Evolutionary conservation across 2,797 vertebrate genomes (phyloP).

Genomic region (Selene dorsalis): DNA sequence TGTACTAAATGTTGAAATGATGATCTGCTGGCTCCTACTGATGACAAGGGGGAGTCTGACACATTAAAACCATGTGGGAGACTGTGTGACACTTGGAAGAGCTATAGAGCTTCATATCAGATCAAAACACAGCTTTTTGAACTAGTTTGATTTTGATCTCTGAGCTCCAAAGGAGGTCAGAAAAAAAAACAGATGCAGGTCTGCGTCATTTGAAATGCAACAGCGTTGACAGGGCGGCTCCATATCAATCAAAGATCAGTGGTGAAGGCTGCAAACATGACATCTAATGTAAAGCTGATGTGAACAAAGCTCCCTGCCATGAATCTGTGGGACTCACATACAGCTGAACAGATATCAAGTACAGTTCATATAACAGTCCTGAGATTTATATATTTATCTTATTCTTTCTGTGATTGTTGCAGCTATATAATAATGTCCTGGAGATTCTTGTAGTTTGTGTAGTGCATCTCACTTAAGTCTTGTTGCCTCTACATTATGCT

Average conservation of each 20-base stretch:
- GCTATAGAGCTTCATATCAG: conserved; percentile 16
- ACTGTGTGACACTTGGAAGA: conserved; percentile 44
- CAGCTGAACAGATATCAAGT: neutral
- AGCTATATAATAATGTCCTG: neutral
- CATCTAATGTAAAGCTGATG: conserved; percentile 30
- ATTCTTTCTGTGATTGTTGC: neutral
- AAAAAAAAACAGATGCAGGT: conserved; percentile 6
- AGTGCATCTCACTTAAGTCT: neutral
- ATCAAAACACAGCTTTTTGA: conserved; percentile 58
- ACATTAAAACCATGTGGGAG: conserved; percentile 34
- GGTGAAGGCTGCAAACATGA: conserved; percentile 26
- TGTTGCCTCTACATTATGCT: conserved; percentile 1
- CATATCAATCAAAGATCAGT: conserved; percentile 37
- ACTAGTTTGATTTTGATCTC: conserved; percentile 51
- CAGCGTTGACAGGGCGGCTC: conserved; percentile 31
- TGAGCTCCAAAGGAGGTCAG: conserved; percentile 46
- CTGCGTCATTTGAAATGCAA: conserved; percentile 7
- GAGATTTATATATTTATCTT: neutral
- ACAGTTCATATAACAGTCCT: neutral
- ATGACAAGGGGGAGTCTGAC: conserved; percentile 40
- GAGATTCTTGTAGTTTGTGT: neutral
- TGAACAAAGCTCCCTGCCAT: conserved; percentile 10
- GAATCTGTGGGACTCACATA: neutral
- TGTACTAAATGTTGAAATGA: conserved; percentile 50
- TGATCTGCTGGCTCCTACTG: conserved; percentile 38